Percentiles rank a stretch among this genome's conserved stretches.
phyloP scores from a whole-genome alignment of 2,797 vertebrate genomes.

The Falco columbarius region DNA sequence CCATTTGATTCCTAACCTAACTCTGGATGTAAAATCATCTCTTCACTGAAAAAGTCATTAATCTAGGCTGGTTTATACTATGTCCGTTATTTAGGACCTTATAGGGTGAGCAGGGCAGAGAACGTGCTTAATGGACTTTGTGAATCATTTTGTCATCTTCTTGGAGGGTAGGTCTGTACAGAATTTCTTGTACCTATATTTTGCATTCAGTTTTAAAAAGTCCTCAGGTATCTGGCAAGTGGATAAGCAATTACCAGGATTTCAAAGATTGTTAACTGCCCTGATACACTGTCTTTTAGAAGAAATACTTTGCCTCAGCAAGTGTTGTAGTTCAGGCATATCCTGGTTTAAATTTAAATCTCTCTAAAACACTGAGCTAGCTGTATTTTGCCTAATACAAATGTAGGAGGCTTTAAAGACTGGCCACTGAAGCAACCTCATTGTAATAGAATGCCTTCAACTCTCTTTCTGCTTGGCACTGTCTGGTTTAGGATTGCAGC shows the following conservation, averaged over 20 bases:
- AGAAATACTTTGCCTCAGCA: constrained; percentile 9
- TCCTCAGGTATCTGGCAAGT: neutral
- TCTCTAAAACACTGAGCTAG: neutral
- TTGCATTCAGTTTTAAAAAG: neutral
- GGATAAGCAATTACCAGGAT: neutral
- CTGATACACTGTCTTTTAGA: accelerated
- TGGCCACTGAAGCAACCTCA: constrained; percentile 3
- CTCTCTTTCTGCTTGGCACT: constrained; percentile 2
- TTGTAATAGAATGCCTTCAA: neutral
- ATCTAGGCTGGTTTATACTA: neutral
- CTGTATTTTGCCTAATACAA: neutral
- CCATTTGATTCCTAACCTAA: neutral
- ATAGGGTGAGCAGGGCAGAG: neutral
- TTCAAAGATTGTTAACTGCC: neutral
- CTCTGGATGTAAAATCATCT: neutral
- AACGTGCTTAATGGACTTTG: neutral
- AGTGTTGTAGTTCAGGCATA: neutral
- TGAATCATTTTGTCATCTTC: neutral
- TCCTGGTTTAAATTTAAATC: neutral
- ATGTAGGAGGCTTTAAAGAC: constrained; percentile 1
- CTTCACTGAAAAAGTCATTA: neutral
- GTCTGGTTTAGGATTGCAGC: constrained; percentile 8
- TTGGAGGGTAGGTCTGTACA: neutral
- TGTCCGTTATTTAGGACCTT: neutral
- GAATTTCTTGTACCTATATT: neutral